A percentile compares a stretch with the other conserved stretches of the same genome.
Conservation (phyloP, 1,140 invertebrate species). For the Phenacoccus solenopsis region DNA sequence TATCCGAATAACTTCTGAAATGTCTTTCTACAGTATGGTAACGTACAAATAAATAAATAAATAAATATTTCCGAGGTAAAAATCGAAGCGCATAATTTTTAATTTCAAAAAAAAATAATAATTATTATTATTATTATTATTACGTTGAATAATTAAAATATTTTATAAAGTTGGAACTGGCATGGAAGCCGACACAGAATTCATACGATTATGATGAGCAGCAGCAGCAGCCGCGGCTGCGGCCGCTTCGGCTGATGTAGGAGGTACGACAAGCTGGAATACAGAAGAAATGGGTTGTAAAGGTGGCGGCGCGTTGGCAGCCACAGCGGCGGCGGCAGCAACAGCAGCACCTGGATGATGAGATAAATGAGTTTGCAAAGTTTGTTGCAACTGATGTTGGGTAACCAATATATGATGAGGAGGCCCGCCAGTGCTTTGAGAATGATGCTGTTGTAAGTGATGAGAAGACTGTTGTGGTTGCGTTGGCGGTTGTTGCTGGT, state of each 20-base stretch:
- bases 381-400: slow-evolving; percentile 5
- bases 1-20: too few relatives aligned
- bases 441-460: not conserved
- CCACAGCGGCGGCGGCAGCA: slow-evolving; percentile 34
- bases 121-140: too few relatives aligned
- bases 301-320: not conserved
- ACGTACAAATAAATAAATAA: not conserved
- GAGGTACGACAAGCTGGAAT: not conserved
- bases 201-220: slow-evolving; percentile 3
- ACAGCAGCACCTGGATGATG: slow-evolving; percentile 29
- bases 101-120: not conserved
- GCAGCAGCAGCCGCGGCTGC: not conserved
- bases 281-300: slow-evolving; percentile 7
- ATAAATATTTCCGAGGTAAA: not conserved
- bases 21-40: too few relatives aligned
- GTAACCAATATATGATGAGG: slow-evolving; percentile 2
- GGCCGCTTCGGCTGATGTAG: not conserved
- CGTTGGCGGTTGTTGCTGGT: not conserved
- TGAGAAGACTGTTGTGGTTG: not conserved
- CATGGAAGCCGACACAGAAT: not conserved
- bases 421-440: not conserved
- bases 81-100: not conserved
- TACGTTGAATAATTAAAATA: too few relatives aligned
- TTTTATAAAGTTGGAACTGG: not conserved
- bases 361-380: slow-evolving; percentile 29